Percentiles rank a stretch among this genome's conserved stretches.
Conservation (phyloP, 2,797 vertebrate genomes). For the Phrynocephalus vlangalii region DNA sequence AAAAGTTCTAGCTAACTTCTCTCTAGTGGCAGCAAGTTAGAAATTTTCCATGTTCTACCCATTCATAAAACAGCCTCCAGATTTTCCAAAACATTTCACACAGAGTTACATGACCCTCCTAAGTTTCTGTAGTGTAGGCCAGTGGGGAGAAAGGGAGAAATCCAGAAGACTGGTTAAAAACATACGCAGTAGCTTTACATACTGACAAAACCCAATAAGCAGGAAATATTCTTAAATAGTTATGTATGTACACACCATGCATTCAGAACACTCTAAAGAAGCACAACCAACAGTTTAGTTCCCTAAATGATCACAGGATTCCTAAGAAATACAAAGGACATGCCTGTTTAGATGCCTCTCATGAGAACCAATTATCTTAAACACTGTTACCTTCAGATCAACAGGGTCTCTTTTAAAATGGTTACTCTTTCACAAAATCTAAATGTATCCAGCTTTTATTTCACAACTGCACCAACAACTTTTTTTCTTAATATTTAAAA, state of each 20-base stretch:
- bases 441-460: no score
- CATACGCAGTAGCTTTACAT: not conserved
- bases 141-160: not conserved
- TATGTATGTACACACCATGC: not conserved
- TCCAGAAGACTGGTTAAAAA: not conserved
- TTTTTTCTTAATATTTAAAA: no score
- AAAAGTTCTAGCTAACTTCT: not conserved
- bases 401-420: no score
- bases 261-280: not conserved
- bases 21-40: not conserved
- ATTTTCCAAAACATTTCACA: not conserved
- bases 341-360: not conserved
- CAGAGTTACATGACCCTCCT: not conserved
- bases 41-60: no score
- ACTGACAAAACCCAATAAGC: not conserved
- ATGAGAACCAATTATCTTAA: no score
- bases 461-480: no score
- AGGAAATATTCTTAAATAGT: not conserved
- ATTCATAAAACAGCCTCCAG: not conserved
- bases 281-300: not conserved
- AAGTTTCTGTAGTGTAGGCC: not conserved
- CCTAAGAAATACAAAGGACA: not conserved
- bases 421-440: no score
- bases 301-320: not conserved
- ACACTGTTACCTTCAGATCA: no score